Conservation (phyloP, 2,888 invertebrate genomes). For the Parasteatoda lunata region DNA sequence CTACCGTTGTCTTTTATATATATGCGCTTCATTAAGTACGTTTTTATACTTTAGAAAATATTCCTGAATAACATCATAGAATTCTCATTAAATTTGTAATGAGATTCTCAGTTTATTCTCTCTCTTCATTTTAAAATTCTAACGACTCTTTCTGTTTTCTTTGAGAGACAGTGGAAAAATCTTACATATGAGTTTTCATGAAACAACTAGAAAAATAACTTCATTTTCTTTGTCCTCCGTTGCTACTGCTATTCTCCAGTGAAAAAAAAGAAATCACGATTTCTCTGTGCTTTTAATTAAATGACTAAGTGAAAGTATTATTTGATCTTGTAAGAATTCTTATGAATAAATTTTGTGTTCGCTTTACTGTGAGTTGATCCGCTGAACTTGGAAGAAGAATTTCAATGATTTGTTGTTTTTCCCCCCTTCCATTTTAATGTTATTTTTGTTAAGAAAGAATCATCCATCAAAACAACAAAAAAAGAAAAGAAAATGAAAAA, state of each 20-base stretch:
- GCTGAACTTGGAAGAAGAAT: too few species aligned
- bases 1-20: too few species aligned
- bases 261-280: neutral
- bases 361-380: too few species aligned
- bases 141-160: neutral
- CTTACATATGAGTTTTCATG: neutral
- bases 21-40: too few species aligned
- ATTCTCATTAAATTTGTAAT: neutral
- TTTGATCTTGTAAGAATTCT: neutral
- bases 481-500: too few species aligned
- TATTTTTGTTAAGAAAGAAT: too few species aligned
- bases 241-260: neutral
- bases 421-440: too few species aligned
- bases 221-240: neutral
- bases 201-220: neutral
- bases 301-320: neutral
- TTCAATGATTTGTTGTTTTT: too few species aligned
- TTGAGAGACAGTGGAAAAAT: neutral
- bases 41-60: neutral
- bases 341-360: neutral
- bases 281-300: neutral
- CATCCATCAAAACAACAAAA: too few species aligned
- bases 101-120: neutral
- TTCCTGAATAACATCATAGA: neutral
- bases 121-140: neutral